phyloP scores from a whole-genome alignment of 2,113 vertebrate genomes.

The Festucalex cinctus region DNA sequence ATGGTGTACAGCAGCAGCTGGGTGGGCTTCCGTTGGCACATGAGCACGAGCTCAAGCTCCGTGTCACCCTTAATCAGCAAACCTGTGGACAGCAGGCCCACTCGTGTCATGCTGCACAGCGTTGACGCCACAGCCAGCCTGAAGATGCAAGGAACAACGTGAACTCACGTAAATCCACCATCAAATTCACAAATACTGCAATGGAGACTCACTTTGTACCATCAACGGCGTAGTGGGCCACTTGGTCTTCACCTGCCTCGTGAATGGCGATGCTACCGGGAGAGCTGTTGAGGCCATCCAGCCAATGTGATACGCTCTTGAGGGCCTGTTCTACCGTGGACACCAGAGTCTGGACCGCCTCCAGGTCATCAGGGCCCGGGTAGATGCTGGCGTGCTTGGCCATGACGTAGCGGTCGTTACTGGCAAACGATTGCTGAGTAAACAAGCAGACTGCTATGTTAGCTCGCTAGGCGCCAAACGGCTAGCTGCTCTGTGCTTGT shows the following conservation, averaged over 20 bases:
- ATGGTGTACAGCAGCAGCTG: slow-evolving; percentile 81
- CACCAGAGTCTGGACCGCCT: slow-evolving; percentile 90
- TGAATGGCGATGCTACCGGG: slow-evolving; percentile 34
- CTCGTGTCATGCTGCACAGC: slow-evolving; percentile 87
- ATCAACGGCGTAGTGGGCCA: slow-evolving; percentile 70
- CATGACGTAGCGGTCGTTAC: slow-evolving; percentile 89
- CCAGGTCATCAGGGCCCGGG: slow-evolving; percentile 86
- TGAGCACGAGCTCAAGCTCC: slow-evolving; percentile 88
- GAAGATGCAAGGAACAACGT: slow-evolving; percentile 9
- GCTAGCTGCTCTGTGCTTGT: no score
- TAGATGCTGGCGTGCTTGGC: slow-evolving; percentile 88
- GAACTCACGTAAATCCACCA: background rate
- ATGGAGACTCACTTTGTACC: slow-evolving; percentile 33
- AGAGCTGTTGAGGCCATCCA: slow-evolving; percentile 79
- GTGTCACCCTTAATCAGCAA: slow-evolving; percentile 86
- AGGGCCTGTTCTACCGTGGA: slow-evolving; percentile 89
- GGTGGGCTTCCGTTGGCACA: slow-evolving; percentile 88
- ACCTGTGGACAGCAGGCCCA: slow-evolving; percentile 90
- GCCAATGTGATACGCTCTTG: slow-evolving; percentile 88
- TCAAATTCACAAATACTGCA: no score
- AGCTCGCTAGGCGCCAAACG: no score
- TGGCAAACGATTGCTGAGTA: slow-evolving; percentile 42
- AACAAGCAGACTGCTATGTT: no score
- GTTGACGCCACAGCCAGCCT: slow-evolving; percentile 61
- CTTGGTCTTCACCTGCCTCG: slow-evolving; percentile 64